Evolutionary conservation across 1,140 invertebrate genomes (phyloP).

Genomic region (Oedothorax gibbosus): DNA sequence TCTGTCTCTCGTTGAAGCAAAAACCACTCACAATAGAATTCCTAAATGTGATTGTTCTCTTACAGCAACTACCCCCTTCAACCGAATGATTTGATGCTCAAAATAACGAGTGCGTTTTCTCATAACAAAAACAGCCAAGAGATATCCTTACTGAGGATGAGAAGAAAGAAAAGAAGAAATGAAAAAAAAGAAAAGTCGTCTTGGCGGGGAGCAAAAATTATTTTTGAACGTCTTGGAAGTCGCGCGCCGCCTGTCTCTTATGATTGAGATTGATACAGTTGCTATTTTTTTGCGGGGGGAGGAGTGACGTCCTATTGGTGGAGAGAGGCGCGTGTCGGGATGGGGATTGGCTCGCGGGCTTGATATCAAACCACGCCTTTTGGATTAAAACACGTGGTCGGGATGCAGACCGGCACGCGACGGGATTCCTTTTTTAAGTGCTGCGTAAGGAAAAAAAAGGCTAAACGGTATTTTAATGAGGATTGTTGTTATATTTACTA

Average conservation of each 20-base stretch:
- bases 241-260: conserved; percentile 45
- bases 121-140: conserved; percentile 17
- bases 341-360: conserved; percentile 34
- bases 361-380: conserved; percentile 55
- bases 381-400: conserved; percentile 54
- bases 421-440: too few species aligned
- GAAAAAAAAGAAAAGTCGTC: background rate
- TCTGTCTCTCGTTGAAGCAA: too few species aligned
- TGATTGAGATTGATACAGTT: conserved; percentile 52
- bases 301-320: conserved; percentile 24
- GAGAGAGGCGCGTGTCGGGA: conserved; percentile 8
- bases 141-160: background rate
- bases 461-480: too few species aligned
- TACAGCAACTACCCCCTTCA: background rate
- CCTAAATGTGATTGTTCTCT: too few species aligned
- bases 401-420: background rate
- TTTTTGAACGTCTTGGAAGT: conserved; percentile 55
- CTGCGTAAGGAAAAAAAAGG: too few species aligned
- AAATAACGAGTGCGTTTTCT: background rate
- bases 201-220: conserved; percentile 39
- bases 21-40: too few species aligned
- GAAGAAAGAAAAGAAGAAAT: background rate
- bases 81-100: conserved; percentile 14
- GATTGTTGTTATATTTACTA: too few species aligned
- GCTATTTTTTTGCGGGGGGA: conserved; percentile 1